Evolutionary conservation across 2,888 invertebrate genomes (phyloP).

Genomic region (Lepidonotus clava): DNA sequence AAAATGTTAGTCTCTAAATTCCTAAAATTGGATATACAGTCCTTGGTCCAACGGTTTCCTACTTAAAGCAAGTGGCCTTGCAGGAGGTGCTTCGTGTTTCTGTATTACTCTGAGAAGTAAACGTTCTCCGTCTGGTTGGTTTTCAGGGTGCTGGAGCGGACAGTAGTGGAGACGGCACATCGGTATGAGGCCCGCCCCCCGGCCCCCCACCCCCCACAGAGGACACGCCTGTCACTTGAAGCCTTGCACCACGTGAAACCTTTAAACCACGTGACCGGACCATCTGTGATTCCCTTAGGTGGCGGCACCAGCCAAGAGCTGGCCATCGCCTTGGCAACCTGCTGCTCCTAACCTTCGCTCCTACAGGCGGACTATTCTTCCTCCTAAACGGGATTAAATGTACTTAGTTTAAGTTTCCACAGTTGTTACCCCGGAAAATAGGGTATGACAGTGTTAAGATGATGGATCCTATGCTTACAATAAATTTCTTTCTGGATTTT

Average conservation of each 20-base stretch:
- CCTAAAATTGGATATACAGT: no score
- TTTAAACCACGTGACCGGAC: background rate
- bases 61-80: no score
- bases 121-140: background rate
- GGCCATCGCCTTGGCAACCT: slow-evolving; percentile 33
- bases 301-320: background rate
- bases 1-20: no score
- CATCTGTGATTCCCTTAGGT: slow-evolving; percentile 39
- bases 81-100: no score
- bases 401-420: background rate
- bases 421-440: no score
- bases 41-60: no score
- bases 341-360: slow-evolving; percentile 19
- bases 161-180: slow-evolving; percentile 46
- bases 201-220: background rate
- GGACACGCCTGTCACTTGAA: slow-evolving; percentile 30
- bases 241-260: slow-evolving; percentile 18
- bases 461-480: slow-evolving; percentile 11
- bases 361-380: background rate
- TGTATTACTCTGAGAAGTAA: background rate
- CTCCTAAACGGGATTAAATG: background rate
- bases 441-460: background rate
- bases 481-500: background rate
- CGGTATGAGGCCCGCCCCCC: slow-evolving; percentile 6
- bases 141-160: slow-evolving; percentile 53